Conservation (phyloP, 2,797 vertebrate species). For the Botia almorhae region DNA sequence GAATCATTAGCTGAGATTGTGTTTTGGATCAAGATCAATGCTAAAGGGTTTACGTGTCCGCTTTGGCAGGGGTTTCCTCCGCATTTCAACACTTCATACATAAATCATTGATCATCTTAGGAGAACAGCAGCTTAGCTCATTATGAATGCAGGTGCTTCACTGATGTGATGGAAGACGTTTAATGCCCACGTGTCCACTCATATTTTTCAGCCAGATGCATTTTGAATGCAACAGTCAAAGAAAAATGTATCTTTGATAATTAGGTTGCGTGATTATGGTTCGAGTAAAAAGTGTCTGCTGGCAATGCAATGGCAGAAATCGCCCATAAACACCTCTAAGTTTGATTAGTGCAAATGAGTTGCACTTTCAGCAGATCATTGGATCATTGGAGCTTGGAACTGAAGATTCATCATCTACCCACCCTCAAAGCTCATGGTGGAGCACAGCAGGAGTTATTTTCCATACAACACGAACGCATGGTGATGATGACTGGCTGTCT, state of each 20-base stretch:
- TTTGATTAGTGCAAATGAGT: neutral
- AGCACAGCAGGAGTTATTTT: neutral
- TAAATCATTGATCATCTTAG: slow-evolving; percentile 35
- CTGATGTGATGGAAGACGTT: neutral
- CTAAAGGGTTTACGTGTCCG: slow-evolving; percentile 62
- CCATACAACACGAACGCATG: neutral
- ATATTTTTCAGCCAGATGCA: neutral
- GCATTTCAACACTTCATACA: slow-evolving; percentile 24
- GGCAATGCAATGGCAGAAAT: neutral
- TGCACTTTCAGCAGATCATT: neutral
- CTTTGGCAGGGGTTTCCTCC: slow-evolving; percentile 51
- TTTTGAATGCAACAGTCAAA: neutral
- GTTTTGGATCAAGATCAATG: slow-evolving; percentile 64
- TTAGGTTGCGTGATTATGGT: slow-evolving; percentile 4
- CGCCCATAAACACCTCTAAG: neutral
- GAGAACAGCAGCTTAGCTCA: slow-evolving; percentile 4
- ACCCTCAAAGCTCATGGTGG: neutral
- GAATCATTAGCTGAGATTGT: slow-evolving; percentile 60
- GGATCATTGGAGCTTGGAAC: too few species aligned
- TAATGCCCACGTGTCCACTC: neutral
- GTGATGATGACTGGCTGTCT: neutral
- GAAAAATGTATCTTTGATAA: neutral
- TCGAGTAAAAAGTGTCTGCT: slow-evolving; percentile 9
- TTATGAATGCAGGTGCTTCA: neutral
- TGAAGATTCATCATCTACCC: neutral